These are phyloP conservation scores for Parthenolecanium corni DNA, from an alignment of 2,888 invertebrate species.

Conservation along the genomic window DNA sequence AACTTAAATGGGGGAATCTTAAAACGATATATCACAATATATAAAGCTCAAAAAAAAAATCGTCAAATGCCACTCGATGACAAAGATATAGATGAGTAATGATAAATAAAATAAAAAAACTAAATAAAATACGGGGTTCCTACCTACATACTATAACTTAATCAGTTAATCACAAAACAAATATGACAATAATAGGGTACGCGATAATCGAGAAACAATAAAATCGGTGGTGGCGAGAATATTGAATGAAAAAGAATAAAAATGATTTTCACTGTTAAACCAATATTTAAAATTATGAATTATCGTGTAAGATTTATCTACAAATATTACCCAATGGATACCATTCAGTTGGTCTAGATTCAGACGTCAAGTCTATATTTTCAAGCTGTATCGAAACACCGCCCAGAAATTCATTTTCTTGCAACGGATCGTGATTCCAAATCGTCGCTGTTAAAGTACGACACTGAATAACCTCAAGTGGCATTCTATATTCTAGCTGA, in stretches of 20 bases:
- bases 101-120: too few relatives aligned
- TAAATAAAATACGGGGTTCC: too few relatives aligned
- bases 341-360: constrained; percentile 63
- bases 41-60: neutral
- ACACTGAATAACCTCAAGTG: constrained; percentile 61
- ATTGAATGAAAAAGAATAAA: too few relatives aligned
- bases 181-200: too few relatives aligned
- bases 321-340: constrained; percentile 53
- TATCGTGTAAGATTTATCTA: constrained; percentile 28
- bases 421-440: constrained; percentile 87
- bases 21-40: neutral
- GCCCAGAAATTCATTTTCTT: constrained; percentile 89
- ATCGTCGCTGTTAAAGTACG: constrained; percentile 81
- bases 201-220: too few relatives aligned
- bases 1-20: neutral
- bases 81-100: too few relatives aligned
- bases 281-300: too few relatives aligned
- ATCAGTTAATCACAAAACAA: too few relatives aligned
- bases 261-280: too few relatives aligned
- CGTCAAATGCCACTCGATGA: neutral
- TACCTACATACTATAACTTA: too few relatives aligned
- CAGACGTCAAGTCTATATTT: constrained; percentile 59
- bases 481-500: constrained; percentile 76
- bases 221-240: too few relatives aligned
- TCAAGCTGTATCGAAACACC: constrained; percentile 72